Evolutionary conservation across 2,113 vertebrate species (phyloP), one percentile per base, ranked within the genome.

Genomic region (Microcebus tavaratra): DNA sequence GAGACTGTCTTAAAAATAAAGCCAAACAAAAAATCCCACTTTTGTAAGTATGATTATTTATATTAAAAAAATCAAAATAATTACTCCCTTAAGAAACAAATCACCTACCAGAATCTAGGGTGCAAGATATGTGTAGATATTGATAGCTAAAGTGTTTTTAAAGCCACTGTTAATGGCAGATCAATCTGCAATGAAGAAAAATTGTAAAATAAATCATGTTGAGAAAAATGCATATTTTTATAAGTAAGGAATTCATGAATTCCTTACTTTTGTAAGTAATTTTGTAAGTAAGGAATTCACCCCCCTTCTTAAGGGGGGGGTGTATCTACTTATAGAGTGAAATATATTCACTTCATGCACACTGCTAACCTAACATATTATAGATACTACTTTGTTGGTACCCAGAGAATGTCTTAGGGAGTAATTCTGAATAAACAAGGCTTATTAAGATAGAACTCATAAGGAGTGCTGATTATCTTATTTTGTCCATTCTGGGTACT

Each of bases 21-120:
- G 48, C 5, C n/a, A 87, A 90, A 67, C 4, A 25, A 68, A 73
- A 45, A 63, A n/a, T 48, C 15, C 53, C 15, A 57, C 1, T 59
- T 87, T 84, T 72, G 75, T 79, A 36, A 92, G 36, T 67, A 34
- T 73, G 55, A 78, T 87, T 91, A 79, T 94, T 95, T 83, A 34
- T 10, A 36, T 67, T 61, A 57, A 3, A 82, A 36, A 36, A 48
- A 55, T 53, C 39, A 12, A 91, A 90, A 59, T 6, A 61, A 57
- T 42, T 25, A n/a, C 17, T 78, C 17, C 79, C 36, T 73, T 91
- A 61, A 53, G 85, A 92, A 76, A 31, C 8, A 88, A 14, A 53
- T 1, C 85, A 61, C 9, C 31, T 67, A 18, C 6, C 11, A 59
- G 70, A 55, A 68, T 83, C 42, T 78, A 42, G 20, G 31, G 9